A percentile compares a stretch with the other conserved stretches of the same genome.
These are phyloP conservation scores for Poeciliopsis occidentalis DNA, from an alignment of 2,113 vertebrate species.

Conservation along the genomic window DNA sequence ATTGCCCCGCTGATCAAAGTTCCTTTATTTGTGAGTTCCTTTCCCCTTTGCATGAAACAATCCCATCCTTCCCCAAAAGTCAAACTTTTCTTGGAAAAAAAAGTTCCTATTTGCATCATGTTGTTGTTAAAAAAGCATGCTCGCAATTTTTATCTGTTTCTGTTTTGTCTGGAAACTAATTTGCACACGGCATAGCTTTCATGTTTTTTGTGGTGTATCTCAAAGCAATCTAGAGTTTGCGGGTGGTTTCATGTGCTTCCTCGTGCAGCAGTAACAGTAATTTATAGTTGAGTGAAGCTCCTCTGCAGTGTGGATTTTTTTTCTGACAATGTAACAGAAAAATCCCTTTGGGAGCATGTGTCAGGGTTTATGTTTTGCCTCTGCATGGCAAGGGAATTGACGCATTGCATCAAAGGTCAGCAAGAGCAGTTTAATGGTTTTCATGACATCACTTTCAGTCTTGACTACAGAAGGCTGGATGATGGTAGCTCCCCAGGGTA, in stretches of 20 bases:
- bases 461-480: constrained; percentile 83
- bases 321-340: constrained; percentile 50
- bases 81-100: constrained; percentile 23
- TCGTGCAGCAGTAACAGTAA: constrained; percentile 25
- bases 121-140: constrained; percentile 13
- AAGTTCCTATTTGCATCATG: constrained; percentile 18
- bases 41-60: constrained; percentile 35
- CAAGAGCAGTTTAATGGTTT: constrained; percentile 74
- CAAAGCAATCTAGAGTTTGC: not conserved
- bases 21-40: not conserved
- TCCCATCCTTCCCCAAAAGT: constrained; percentile 11
- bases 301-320: constrained; percentile 34
- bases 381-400: constrained; percentile 69
- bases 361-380: constrained; percentile 35
- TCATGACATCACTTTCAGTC: constrained; percentile 84
- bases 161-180: constrained; percentile 34
- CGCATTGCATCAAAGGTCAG: constrained; percentile 32
- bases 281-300: constrained; percentile 35
- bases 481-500: constrained; percentile 80
- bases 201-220: constrained; percentile 6
- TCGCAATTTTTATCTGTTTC: constrained; percentile 5
- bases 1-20: not conserved
- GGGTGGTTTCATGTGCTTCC: constrained; percentile 20
- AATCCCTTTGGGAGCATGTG: constrained; percentile 28
- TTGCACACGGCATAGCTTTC: constrained; percentile 27